A percentile compares a stretch with the other conserved stretches of the same genome.
Evolutionary conservation across 2,797 vertebrate genomes (phyloP).

Genomic region (Artibeus lituratus): DNA sequence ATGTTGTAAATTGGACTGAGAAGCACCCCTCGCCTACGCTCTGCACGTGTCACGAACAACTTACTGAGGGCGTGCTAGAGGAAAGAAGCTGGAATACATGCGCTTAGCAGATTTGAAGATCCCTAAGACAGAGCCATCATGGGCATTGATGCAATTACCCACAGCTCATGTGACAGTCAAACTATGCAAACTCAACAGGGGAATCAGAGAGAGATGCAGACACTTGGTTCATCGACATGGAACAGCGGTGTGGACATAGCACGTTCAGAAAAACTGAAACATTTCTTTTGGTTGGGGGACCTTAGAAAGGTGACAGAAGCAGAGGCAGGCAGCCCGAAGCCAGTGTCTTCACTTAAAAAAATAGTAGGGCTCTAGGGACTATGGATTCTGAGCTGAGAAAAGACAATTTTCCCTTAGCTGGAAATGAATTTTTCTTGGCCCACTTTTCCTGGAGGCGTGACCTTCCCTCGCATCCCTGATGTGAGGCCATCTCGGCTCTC

Average conservation of each 20-base stretch:
- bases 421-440: background rate
- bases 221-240: conserved; percentile 63
- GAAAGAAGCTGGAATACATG: conserved; percentile 55
- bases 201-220: background rate
- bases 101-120: conserved; percentile 69
- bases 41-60: conserved; percentile 32
- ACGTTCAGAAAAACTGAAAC: background rate
- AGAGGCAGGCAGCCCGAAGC: background rate
- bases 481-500: background rate
- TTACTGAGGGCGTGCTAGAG: conserved; percentile 49
- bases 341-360: background rate
- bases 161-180: conserved; percentile 63
- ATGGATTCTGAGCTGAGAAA: background rate
- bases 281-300: background rate
- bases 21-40: background rate
- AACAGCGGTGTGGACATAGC: conserved; percentile 51
- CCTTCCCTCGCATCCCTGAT: background rate
- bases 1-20: conserved; percentile 32
- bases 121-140: conserved; percentile 55
- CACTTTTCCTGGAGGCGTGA: background rate
- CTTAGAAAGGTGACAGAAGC: background rate
- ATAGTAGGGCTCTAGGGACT: background rate
- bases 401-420: background rate
- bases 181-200: conserved; percentile 71
- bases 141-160: conserved; percentile 75